Evolutionary conservation across 2,888 invertebrate species (phyloP), one percentile per base, ranked within the genome.

Genomic region (Acanthoscelides obtectus): DNA sequence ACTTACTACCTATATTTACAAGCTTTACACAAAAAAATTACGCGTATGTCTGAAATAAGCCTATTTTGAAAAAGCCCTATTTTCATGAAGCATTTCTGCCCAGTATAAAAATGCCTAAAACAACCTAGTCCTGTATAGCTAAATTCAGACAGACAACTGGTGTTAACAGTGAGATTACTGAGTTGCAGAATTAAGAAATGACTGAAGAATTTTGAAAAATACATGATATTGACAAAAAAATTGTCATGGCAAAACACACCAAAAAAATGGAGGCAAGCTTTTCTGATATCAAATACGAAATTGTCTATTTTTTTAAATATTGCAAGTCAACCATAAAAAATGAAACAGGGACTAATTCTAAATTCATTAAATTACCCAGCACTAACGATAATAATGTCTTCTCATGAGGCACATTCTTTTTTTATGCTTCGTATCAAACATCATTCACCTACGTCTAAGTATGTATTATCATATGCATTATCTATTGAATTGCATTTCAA

Each of bases 1-100:
- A 80, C 72, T 77, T 73, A 74, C 74, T 73, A n/a, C n/a, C n/a
- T n/a, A 72, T 78, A 76, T 78, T 68, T 77, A 77, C 77, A 76
- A 73, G 71, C 75, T 66, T 72, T 72, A 66, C 45, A 65, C 22
- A 66, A 72, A 72, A 72, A 45, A 72, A 72, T 66, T 67, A 70
- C 68, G 64, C 71, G 19, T 66, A 69, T 12, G 45, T 45, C 45
- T 45, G 45, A 45, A 45, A 45, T 12, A 17, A 45, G 17, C 45
- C 45, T 45, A 12, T 12, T 45, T 45, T 45, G 45, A 45, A 45
- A 12, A 45, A 1, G 6, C 17, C 45, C 45, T 45, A 45, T 45
- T 45, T 12, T 45, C 45, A 12, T 45, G 45, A 45, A 45, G 45
- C 45, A 45, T 45, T 17, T 45, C 45, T 45, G 45, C 45, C 45